Percentiles rank a stretch among this genome's conserved stretches.
phyloP scores from a whole-genome alignment of 1,140 invertebrate genomes.

The Bombus picipes region DNA sequence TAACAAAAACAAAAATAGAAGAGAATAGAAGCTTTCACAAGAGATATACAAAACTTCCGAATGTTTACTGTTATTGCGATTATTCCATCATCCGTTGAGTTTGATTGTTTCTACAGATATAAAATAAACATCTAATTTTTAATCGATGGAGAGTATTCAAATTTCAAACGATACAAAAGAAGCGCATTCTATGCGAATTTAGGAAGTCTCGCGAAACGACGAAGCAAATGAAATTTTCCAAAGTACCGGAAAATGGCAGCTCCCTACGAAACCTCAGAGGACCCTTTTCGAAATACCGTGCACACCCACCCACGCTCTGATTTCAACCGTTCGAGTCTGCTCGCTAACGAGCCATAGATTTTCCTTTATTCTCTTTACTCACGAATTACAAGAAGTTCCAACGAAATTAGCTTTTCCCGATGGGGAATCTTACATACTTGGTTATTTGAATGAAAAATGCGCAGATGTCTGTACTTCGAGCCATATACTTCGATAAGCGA shows the following conservation, averaged over 20 bases:
- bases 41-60: background rate
- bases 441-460: constrained; percentile 4
- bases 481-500: too few species aligned
- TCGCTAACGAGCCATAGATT: constrained; percentile 68
- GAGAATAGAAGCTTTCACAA: background rate
- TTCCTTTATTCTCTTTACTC: constrained; percentile 59
- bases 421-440: constrained; percentile 27
- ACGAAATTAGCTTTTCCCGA: constrained; percentile 57
- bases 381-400: constrained; percentile 49
- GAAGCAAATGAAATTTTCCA: constrained; percentile 67
- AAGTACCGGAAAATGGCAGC: constrained; percentile 70
- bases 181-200: constrained; percentile 3
- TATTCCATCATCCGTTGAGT: background rate
- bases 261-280: constrained; percentile 30
- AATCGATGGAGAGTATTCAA: constrained; percentile 2
- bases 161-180: background rate
- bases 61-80: constrained; percentile 19
- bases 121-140: constrained; percentile 1
- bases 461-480: background rate
- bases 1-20: background rate
- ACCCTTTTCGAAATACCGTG: constrained; percentile 40
- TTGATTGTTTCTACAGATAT: background rate
- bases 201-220: background rate
- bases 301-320: constrained; percentile 14
- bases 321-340: constrained; percentile 38